Conservation (phyloP, 2,888 invertebrate genomes). For the Hirudinaria manillensis region DNA sequence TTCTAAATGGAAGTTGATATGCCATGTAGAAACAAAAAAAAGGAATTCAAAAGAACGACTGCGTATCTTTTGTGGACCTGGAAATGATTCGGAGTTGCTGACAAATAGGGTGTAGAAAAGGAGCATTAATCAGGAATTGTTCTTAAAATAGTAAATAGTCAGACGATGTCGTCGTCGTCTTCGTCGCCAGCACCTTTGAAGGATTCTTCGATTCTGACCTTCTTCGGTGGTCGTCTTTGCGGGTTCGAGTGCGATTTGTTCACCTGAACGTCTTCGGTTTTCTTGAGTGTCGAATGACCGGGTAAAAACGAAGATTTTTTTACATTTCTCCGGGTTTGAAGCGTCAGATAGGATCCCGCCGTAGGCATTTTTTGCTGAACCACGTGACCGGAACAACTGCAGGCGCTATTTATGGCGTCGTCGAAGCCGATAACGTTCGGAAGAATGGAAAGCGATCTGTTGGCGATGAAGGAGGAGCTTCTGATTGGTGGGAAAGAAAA, state of each 20-base stretch:
- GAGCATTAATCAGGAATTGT: no score
- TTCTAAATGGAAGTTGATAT: no score
- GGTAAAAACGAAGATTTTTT: neutral
- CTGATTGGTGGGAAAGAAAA: neutral
- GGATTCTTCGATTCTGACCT: slow-evolving; percentile 1
- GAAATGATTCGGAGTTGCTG: no score
- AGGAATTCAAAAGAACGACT: no score
- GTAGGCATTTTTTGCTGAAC: neutral
- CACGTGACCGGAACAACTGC: neutral
- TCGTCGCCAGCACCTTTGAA: neutral
- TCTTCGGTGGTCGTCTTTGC: neutral
- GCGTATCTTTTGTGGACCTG: no score
- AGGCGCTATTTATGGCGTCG: neutral
- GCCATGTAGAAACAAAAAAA: no score
- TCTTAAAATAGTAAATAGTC: no score
- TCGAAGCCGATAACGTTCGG: neutral
- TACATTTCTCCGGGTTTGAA: neutral
- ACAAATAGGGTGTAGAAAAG: no score
- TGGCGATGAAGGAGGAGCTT: neutral
- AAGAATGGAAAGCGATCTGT: neutral
- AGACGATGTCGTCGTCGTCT: neutral
- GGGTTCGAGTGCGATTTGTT: neutral
- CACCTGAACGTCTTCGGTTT: neutral
- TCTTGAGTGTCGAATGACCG: neutral
- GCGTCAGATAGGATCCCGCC: neutral